Conservation (phyloP, 2,113 vertebrate genomes). For the Etheostoma cragini region DNA sequence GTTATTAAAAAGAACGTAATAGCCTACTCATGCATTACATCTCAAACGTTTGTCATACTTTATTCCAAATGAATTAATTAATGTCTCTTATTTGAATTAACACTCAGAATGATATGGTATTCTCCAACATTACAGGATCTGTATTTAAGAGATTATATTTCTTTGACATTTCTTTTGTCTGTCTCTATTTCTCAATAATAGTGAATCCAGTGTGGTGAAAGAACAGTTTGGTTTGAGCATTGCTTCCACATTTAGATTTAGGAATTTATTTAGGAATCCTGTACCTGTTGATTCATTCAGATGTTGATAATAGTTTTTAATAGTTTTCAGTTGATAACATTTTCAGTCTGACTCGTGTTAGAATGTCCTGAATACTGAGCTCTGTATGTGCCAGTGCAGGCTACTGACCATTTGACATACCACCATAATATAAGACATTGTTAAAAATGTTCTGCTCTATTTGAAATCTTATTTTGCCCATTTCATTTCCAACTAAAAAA, state of each 20-base stretch:
- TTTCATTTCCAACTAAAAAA: neutral
- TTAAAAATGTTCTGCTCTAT: neutral
- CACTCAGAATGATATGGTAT: neutral
- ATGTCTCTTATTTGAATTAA: neutral
- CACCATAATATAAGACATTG: too few species aligned
- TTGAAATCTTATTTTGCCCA: neutral
- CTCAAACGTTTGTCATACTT: neutral
- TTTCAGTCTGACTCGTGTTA: neutral
- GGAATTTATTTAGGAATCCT: too few species aligned
- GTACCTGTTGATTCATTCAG: constrained; percentile 5
- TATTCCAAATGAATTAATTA: too few species aligned
- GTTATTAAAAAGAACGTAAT: neutral
- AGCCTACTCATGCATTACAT: neutral
- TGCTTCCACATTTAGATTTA: neutral
- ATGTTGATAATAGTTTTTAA: neutral
- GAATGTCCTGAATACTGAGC: neutral
- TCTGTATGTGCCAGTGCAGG: neutral
- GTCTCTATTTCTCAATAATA: neutral
- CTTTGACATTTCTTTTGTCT: constrained; percentile 13
- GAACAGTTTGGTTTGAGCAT: neutral
- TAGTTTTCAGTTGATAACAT: neutral
- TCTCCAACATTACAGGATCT: neutral
- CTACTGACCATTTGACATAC: neutral
- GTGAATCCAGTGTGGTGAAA: neutral
- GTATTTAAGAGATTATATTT: neutral